These are phyloP conservation scores for Atta texana DNA, from an alignment of 1,140 invertebrate genomes.

Conservation along the genomic window DNA sequence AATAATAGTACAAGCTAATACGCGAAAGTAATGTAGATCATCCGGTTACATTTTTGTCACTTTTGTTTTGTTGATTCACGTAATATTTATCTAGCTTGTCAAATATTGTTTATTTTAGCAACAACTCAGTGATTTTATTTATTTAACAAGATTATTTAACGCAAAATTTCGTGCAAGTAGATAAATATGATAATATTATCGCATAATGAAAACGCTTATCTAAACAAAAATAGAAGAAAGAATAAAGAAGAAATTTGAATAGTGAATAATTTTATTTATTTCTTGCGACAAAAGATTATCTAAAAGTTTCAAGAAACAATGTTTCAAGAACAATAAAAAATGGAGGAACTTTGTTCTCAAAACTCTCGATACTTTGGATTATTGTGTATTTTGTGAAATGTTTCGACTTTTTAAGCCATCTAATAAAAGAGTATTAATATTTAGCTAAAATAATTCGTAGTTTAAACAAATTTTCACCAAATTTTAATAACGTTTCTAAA, in stretches of 20 bases:
- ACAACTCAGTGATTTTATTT: not conserved
- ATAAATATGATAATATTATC: not conserved
- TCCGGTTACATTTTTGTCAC: conserved; percentile 35
- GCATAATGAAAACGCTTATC: conserved; percentile 7
- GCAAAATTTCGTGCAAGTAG: not conserved
- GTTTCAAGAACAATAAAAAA: not conserved
- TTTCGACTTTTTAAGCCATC: not conserved
- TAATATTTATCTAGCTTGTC: conserved; percentile 20
- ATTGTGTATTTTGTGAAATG: not conserved
- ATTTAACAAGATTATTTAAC: not conserved
- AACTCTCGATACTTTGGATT: not conserved
- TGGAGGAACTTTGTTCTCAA: not conserved
- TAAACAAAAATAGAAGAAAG: not conserved
- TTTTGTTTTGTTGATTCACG: conserved; percentile 31
- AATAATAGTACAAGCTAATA: conserved; percentile 59
- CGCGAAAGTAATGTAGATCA: conserved; percentile 49
- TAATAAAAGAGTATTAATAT: not conserved
- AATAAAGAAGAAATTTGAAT: no score
- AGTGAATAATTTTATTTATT: not conserved
- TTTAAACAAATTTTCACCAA: not conserved
- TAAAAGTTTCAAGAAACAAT: no score
- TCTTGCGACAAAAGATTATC: not conserved
- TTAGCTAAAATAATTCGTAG: no score
- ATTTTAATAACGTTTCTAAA: not conserved
- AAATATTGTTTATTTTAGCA: not conserved